A percentile compares a stretch with the other conserved stretches of the same genome.
Evolutionary conservation across 2,888 invertebrate genomes (phyloP).

Genomic region (Poecilus cupreus): DNA sequence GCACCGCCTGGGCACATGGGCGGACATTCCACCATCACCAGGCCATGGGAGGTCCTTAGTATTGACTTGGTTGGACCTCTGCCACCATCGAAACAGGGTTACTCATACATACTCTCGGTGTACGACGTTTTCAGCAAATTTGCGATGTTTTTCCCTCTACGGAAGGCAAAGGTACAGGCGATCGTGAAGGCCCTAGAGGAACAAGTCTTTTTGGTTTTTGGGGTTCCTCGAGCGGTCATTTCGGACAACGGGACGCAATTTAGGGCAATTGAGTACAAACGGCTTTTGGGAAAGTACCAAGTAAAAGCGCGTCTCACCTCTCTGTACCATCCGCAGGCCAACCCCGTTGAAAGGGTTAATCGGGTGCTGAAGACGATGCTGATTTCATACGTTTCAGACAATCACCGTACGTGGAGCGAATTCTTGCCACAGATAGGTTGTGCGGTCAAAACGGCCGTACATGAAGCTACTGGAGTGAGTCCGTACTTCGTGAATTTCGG

Average conservation of each 20-base stretch:
- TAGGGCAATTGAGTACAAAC: slow-evolving; percentile 50
- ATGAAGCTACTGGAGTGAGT: neutral
- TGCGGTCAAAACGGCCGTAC: neutral
- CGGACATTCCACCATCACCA: slow-evolving; percentile 51
- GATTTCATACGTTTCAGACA: neutral
- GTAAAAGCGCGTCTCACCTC: slow-evolving; percentile 55
- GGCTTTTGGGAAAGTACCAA: slow-evolving; percentile 44
- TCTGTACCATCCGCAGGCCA: slow-evolving; percentile 57
- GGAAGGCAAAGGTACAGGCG: slow-evolving; percentile 46
- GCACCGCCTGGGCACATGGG: slow-evolving; percentile 63
- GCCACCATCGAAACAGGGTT: slow-evolving; percentile 56
- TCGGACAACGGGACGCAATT: slow-evolving; percentile 61
- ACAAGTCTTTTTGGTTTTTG: slow-evolving; percentile 60
- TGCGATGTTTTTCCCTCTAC: slow-evolving; percentile 57
- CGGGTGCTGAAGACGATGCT: slow-evolving; percentile 56
- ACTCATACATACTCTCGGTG: slow-evolving; percentile 60
- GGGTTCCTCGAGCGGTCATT: slow-evolving; percentile 62
- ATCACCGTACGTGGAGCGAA: neutral
- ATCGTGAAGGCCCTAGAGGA: slow-evolving; percentile 59
- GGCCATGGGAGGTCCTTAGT: slow-evolving; percentile 61
- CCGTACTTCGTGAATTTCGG: neutral
- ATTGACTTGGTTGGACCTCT: slow-evolving; percentile 63
- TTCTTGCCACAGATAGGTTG: neutral
- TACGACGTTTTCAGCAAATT: slow-evolving; percentile 62
- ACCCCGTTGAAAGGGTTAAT: slow-evolving; percentile 60